Evolutionary conservation across 2,113 vertebrate genomes (phyloP).

Genomic region (Machaerirhynchus nigripectus): DNA sequence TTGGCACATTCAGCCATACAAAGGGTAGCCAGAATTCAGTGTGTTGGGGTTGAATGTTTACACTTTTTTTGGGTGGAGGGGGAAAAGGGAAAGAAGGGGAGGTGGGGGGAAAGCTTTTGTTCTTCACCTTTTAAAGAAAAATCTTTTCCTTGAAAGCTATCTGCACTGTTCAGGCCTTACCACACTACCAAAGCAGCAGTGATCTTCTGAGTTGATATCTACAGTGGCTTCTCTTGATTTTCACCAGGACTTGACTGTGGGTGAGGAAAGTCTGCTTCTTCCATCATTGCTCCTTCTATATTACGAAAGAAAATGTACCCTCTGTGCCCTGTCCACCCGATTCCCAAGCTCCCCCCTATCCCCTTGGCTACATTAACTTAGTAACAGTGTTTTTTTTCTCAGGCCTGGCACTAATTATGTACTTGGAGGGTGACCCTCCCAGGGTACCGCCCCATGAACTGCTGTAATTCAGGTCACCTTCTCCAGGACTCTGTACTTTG

Average conservation of each 20-base stretch:
- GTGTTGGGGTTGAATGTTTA: background rate
- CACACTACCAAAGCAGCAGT: constrained; percentile 38
- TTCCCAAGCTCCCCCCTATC: constrained; percentile 31
- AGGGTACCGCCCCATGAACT: constrained; percentile 65
- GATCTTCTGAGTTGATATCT: constrained; percentile 47
- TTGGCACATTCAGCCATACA: background rate
- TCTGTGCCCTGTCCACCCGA: constrained; percentile 1
- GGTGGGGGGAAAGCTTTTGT: background rate
- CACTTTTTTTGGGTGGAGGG: background rate
- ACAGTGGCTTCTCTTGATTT: constrained; percentile 46
- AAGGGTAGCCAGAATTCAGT: background rate
- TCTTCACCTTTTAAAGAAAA: constrained; percentile 37
- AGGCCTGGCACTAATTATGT: constrained; percentile 69
- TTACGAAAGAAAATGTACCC: constrained; percentile 45
- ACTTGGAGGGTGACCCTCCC: constrained; percentile 60
- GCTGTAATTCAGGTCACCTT: constrained; percentile 72
- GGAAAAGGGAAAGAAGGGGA: background rate
- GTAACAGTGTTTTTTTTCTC: constrained; percentile 73
- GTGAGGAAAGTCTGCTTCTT: constrained; percentile 58
- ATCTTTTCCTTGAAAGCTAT: constrained; percentile 30
- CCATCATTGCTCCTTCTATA: constrained; percentile 33
- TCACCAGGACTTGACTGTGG: constrained; percentile 44
- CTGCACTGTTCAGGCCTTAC: constrained; percentile 36
- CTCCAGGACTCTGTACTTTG: constrained; percentile 70
- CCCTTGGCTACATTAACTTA: constrained; percentile 64